These are phyloP conservation scores for Sthenelais limicola DNA, from an alignment of 2,888 invertebrate species.

Conservation along the genomic window DNA sequence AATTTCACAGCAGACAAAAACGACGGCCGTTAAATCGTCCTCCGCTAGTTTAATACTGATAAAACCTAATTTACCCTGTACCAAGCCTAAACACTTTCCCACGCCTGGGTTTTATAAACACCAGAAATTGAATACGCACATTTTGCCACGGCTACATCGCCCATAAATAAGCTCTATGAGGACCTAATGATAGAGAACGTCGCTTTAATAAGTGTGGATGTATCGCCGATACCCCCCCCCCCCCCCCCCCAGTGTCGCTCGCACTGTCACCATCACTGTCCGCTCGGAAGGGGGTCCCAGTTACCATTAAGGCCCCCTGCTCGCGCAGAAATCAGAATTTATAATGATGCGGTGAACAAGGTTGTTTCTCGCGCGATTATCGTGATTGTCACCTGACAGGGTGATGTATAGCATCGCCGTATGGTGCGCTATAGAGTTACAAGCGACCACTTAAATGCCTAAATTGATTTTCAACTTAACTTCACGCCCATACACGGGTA, in stretches of 20 bases:
- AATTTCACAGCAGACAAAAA: no score
- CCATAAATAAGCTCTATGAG: conserved; percentile 36
- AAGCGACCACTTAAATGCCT: conserved; percentile 23
- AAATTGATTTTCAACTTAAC: conserved; percentile 11
- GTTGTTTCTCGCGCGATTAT: not conserved
- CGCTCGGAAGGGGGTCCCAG: not conserved
- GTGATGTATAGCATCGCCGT: conserved; percentile 21
- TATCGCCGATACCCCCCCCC: not conserved
- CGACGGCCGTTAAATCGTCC: no score
- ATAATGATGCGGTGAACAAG: conserved; percentile 34
- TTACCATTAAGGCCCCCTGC: conserved; percentile 22
- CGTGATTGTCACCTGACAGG: conserved; percentile 18
- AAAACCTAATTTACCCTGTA: no score
- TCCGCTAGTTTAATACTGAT: no score
- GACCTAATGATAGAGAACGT: conserved; percentile 29
- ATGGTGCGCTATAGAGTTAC: conserved; percentile 5
- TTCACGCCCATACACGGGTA: conserved; percentile 21
- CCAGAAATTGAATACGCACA: no score
- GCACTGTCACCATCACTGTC: not conserved
- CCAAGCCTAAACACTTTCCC: no score
- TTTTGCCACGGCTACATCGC: no score
- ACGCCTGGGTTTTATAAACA: no score
- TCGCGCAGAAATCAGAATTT: conserved; percentile 18
- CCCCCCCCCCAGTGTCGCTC: no score
- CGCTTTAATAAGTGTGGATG: not conserved